These are phyloP conservation scores for Loxodonta africana DNA, from an alignment of 2,113 vertebrate species.

Conservation along the genomic window DNA sequence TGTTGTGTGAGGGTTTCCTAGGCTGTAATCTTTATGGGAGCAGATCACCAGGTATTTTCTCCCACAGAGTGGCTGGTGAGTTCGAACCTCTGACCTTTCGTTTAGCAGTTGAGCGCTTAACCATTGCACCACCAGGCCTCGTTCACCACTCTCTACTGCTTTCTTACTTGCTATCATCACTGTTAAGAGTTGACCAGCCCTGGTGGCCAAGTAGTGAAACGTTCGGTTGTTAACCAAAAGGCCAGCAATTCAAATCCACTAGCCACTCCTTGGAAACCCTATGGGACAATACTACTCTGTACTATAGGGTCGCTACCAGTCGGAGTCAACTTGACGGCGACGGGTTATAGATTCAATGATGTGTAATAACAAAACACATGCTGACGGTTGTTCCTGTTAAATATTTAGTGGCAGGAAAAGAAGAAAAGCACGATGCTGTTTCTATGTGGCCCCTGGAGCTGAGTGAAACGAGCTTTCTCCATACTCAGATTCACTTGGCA, in stretches of 20 bases:
- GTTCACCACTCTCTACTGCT: background rate
- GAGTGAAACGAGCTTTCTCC: background rate
- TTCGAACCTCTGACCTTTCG: background rate
- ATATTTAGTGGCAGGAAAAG: background rate
- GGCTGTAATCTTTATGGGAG: too few relatives aligned
- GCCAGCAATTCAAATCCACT: too few relatives aligned
- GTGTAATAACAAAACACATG: background rate
- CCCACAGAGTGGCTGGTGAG: background rate
- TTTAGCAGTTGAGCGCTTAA: background rate
- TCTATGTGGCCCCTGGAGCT: background rate
- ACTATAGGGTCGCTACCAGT: too few relatives aligned
- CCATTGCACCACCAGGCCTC: background rate
- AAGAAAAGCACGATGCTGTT: background rate
- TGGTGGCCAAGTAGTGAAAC: too few relatives aligned
- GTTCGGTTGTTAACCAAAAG: too few relatives aligned
- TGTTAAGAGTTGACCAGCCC: fast-evolving
- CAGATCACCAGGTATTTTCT: too few relatives aligned
- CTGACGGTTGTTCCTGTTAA: background rate
- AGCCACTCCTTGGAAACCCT: too few relatives aligned
- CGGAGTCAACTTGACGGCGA: too few relatives aligned
- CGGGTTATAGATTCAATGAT: background rate
- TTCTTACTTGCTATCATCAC: background rate
- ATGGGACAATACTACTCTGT: too few relatives aligned
- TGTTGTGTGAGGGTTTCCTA: background rate
- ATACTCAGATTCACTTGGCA: background rate